phyloP scores from a whole-genome alignment of 2,797 vertebrate genomes.

The Echiichthys vipera region DNA sequence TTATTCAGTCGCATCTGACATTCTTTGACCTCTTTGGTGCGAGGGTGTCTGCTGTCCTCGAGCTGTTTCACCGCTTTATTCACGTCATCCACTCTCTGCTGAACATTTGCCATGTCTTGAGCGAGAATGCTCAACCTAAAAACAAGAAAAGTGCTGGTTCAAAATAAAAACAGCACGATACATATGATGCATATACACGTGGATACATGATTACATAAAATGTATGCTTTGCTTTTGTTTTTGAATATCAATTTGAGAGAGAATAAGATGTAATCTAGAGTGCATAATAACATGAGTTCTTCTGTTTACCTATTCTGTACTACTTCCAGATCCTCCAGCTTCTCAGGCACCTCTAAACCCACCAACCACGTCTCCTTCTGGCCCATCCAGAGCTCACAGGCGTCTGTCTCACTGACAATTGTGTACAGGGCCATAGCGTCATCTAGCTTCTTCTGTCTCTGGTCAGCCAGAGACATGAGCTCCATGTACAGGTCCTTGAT shows the following conservation, averaged over 20 bases:
- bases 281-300: background rate
- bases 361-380: slow-evolving; percentile 97
- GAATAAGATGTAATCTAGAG: too few species aligned
- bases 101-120: slow-evolving; percentile 91
- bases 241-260: background rate
- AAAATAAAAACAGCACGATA: background rate
- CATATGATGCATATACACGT: background rate
- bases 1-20: slow-evolving; percentile 89
- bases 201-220: background rate
- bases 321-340: slow-evolving; percentile 94
- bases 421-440: slow-evolving; percentile 93
- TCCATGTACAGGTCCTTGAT: slow-evolving; percentile 90
- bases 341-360: slow-evolving; percentile 90
- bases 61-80: slow-evolving; percentile 91
- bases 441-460: slow-evolving; percentile 89
- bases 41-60: slow-evolving; percentile 93
- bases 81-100: slow-evolving; percentile 88
- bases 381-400: slow-evolving; percentile 96
- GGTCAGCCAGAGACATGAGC: slow-evolving; percentile 88
- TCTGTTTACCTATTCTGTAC: slow-evolving; percentile 91
- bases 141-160: background rate
- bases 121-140: slow-evolving; percentile 91
- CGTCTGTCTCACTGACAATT: slow-evolving; percentile 94
- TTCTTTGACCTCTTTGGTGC: slow-evolving; percentile 90
- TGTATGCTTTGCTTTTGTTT: background rate